phyloP scores from a whole-genome alignment of 2,113 vertebrate species.

The Channa argus region DNA sequence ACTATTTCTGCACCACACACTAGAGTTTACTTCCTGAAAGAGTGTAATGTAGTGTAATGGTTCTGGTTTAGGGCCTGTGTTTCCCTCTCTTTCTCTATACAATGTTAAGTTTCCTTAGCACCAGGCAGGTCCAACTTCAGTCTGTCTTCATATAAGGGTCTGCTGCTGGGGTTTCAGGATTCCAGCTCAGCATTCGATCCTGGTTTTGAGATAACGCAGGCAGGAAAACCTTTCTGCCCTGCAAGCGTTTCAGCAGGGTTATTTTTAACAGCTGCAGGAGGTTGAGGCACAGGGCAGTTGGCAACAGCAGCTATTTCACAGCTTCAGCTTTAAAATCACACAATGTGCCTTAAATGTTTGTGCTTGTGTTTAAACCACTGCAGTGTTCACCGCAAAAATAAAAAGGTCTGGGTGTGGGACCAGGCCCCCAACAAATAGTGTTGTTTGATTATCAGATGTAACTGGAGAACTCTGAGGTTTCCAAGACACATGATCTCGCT shows the following conservation, averaged over 20 bases:
- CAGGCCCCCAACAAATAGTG: too few species aligned
- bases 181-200: constrained; percentile 79
- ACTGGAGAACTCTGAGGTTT: constrained; percentile 22
- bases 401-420: too few species aligned
- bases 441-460: constrained; percentile 36
- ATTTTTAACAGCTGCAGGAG: constrained; percentile 81
- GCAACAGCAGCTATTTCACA: constrained; percentile 60
- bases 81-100: neutral
- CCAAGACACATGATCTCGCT: constrained; percentile 1
- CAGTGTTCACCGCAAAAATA: constrained; percentile 2
- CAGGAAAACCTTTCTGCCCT: constrained; percentile 73
- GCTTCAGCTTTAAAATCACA: constrained; percentile 15
- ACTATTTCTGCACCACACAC: neutral
- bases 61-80: neutral
- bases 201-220: constrained; percentile 72
- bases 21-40: constrained; percentile 34
- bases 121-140: neutral
- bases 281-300: constrained; percentile 70
- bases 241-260: constrained; percentile 80
- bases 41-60: neutral
- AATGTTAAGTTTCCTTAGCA: constrained; percentile 1
- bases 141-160: constrained; percentile 80
- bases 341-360: neutral
- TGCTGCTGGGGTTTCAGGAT: constrained; percentile 65
- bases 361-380: neutral